phyloP scores from a whole-genome alignment of 2,888 invertebrate genomes.

The Agriopis leucophaearia region DNA sequence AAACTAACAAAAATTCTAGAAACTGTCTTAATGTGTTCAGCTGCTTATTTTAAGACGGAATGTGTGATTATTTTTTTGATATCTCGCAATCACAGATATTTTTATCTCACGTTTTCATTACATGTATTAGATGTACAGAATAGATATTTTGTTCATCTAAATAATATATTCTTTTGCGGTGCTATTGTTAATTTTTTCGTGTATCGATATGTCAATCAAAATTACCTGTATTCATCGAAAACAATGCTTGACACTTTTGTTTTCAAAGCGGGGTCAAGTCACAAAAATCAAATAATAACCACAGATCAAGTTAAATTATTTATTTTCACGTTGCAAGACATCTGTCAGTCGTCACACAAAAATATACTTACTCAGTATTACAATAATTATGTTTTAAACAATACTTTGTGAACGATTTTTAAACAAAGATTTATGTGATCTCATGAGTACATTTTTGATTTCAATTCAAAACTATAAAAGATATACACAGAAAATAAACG shows the following conservation, averaged over 20 bases:
- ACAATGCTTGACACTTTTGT: constrained; percentile 22
- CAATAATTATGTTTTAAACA: constrained; percentile 28
- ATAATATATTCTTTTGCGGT: neutral
- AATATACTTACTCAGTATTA: constrained; percentile 33
- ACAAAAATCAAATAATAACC: constrained; percentile 28
- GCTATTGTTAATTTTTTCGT: constrained; percentile 16
- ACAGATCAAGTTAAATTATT: constrained; percentile 37
- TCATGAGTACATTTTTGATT: constrained; percentile 5
- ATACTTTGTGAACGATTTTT: constrained; percentile 23
- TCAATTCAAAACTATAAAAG: constrained; percentile 5
- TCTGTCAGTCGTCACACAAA: constrained; percentile 54
- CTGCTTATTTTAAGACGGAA: too few relatives aligned
- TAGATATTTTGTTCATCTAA: too few relatives aligned
- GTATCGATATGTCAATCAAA: constrained; percentile 19
- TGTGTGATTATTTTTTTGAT: too few relatives aligned
- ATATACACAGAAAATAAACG: constrained; percentile 16
- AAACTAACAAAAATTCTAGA: too few relatives aligned
- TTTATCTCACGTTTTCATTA: too few relatives aligned
- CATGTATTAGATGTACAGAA: too few relatives aligned
- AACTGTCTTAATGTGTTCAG: too few relatives aligned
- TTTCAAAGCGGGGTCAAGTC: constrained; percentile 14
- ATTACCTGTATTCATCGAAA: constrained; percentile 15
- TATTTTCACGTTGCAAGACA: constrained; percentile 52
- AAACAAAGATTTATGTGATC: constrained; percentile 1
- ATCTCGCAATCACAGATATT: too few relatives aligned